These are phyloP conservation scores for Protobothrops flavoviridis DNA, from an alignment of 2,113 vertebrate species.

Conservation along the genomic window DNA sequence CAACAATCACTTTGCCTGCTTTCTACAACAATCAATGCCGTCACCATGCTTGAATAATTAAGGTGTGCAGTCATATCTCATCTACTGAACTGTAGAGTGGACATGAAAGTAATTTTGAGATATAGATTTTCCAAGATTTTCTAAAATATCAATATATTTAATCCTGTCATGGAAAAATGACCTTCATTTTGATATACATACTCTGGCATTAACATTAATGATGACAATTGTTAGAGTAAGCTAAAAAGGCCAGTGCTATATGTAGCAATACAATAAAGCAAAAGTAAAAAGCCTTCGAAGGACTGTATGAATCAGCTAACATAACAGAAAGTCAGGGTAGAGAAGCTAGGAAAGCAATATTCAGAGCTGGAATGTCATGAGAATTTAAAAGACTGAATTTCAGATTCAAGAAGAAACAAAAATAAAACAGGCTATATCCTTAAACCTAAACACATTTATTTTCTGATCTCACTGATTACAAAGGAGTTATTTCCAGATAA, in stretches of 20 bases:
- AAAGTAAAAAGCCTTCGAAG: background rate
- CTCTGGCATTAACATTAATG: background rate
- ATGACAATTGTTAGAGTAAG: background rate
- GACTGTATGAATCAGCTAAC: background rate
- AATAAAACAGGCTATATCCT: background rate
- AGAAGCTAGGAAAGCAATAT: background rate
- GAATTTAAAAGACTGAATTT: background rate
- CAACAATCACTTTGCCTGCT: background rate
- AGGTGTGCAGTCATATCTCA: background rate
- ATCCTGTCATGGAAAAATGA: background rate
- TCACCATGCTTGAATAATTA: slow-evolving; percentile 11
- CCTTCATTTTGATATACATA: background rate
- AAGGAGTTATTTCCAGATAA: background rate
- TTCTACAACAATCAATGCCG: slow-evolving; percentile 3
- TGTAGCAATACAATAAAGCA: background rate
- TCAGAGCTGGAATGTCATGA: background rate
- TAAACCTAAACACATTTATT: background rate
- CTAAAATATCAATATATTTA: slow-evolving; percentile 11
- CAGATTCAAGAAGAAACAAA: background rate
- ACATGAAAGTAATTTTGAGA: slow-evolving; percentile 4
- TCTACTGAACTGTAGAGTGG: background rate
- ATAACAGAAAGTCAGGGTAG: background rate
- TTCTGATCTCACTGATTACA: background rate
- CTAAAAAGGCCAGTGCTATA: background rate
- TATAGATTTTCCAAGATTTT: slow-evolving; percentile 6